These are phyloP conservation scores for Sciurus niger DNA, from an alignment of 2,113 vertebrate species.

Conservation along the genomic window DNA sequence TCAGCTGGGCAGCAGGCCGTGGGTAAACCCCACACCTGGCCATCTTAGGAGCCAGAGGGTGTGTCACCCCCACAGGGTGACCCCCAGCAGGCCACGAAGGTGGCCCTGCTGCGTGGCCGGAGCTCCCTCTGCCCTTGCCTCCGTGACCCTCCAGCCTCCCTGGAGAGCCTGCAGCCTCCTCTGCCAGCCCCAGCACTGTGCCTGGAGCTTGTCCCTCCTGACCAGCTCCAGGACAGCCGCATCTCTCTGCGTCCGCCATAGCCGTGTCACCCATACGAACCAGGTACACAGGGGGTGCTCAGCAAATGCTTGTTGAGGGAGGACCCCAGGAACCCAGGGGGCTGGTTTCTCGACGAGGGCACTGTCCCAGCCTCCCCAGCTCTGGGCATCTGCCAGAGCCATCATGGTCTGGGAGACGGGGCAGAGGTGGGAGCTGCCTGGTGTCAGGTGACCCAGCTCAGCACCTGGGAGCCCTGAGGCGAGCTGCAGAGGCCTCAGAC, in stretches of 20 bases:
- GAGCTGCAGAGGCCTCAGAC: background rate
- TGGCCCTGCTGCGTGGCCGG: background rate
- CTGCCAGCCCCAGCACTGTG: background rate
- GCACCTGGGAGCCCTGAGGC: background rate
- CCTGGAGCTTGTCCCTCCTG: no score
- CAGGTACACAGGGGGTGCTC: background rate
- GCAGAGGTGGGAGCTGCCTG: background rate
- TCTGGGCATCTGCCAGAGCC: background rate
- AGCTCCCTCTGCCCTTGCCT: background rate
- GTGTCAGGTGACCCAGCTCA: background rate
- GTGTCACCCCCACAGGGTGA: background rate
- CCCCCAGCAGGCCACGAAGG: background rate
- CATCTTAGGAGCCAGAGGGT: background rate
- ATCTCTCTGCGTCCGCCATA: background rate
- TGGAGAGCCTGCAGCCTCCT: background rate
- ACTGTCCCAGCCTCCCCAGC: no score
- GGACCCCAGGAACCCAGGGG: no score
- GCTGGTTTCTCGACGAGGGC: accelerated
- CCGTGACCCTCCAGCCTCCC: background rate
- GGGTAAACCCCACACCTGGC: background rate
- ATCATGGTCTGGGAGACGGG: background rate
- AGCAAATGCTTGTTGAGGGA: accelerated
- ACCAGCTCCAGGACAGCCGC: background rate
- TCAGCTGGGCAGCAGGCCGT: background rate
- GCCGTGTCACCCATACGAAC: background rate